Conservation (phyloP, 2,797 vertebrate species). For the Paguma larvata region DNA sequence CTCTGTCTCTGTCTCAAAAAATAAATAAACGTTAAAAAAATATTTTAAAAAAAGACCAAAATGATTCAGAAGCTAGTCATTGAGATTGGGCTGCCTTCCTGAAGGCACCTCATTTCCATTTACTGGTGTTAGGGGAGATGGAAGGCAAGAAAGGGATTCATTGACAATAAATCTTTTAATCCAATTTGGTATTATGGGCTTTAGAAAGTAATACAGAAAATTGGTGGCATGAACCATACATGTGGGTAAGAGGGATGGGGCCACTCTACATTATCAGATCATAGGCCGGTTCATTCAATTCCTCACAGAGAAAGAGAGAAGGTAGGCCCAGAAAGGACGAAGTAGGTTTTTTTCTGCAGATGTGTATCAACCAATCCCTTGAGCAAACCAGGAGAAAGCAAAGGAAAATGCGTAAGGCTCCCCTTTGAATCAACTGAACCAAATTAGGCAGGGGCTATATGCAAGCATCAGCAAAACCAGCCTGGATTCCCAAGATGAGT, state of each 20-base stretch:
- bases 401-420: neutral
- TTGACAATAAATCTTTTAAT: slow-evolving; percentile 58
- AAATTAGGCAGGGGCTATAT: neutral
- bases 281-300: neutral
- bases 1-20: no score
- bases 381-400: neutral
- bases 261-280: neutral
- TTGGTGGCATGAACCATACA: neutral
- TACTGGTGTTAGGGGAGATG: neutral
- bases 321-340: neutral
- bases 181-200: neutral
- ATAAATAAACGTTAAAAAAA: no score
- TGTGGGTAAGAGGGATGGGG: neutral
- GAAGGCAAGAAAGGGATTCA: neutral
- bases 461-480: neutral
- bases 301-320: neutral
- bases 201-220: slow-evolving; percentile 45
- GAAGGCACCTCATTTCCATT: neutral
- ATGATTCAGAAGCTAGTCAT: neutral
- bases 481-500: neutral
- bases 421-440: neutral
- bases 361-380: neutral
- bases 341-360: neutral
- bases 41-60: neutral
- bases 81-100: neutral